Conservation (phyloP, 1,140 invertebrate species). For the Asobara japonica region DNA sequence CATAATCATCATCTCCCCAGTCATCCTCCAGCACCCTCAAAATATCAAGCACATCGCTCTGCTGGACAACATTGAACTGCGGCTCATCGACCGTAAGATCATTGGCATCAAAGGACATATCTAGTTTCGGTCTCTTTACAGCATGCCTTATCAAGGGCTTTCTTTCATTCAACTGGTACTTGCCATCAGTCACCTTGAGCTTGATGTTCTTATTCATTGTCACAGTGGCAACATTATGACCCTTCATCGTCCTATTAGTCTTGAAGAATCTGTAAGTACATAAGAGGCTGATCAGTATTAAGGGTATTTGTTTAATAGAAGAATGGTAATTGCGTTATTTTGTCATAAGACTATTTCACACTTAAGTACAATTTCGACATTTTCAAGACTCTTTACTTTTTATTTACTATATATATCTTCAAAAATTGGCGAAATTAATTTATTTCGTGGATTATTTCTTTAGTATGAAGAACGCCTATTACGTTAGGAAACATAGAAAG, state of each 20-base stretch:
- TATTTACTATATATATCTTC: too few relatives aligned
- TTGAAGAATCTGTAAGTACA: slow-evolving; percentile 62
- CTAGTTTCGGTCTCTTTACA: slow-evolving; percentile 30
- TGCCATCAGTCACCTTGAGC: slow-evolving; percentile 35
- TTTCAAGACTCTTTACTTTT: too few relatives aligned
- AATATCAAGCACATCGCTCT: slow-evolving; percentile 45
- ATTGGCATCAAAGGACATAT: slow-evolving; percentile 46
- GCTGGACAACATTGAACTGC: slow-evolving; percentile 40
- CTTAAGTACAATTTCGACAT: too few relatives aligned
- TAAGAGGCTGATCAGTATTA: too few relatives aligned
- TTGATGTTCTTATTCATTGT: slow-evolving; percentile 52
- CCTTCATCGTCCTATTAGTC: slow-evolving; percentile 40
- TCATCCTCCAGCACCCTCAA: slow-evolving; percentile 58
- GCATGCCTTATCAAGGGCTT: slow-evolving; percentile 9
- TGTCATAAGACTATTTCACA: too few relatives aligned
- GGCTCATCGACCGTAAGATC: slow-evolving; percentile 56
- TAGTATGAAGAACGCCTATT: too few relatives aligned
- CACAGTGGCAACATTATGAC: slow-evolving; percentile 42
- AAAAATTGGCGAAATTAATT: too few relatives aligned
- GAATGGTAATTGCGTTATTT: too few relatives aligned
- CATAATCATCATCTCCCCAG: slow-evolving; percentile 59
- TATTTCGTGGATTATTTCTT: too few relatives aligned
- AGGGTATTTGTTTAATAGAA: too few relatives aligned
- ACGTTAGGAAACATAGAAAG: too few relatives aligned
- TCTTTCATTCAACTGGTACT: slow-evolving; percentile 36